Evolutionary conservation across 2,113 vertebrate species (phyloP).

Genomic region (Mesembrinibis cayennensis): DNA sequence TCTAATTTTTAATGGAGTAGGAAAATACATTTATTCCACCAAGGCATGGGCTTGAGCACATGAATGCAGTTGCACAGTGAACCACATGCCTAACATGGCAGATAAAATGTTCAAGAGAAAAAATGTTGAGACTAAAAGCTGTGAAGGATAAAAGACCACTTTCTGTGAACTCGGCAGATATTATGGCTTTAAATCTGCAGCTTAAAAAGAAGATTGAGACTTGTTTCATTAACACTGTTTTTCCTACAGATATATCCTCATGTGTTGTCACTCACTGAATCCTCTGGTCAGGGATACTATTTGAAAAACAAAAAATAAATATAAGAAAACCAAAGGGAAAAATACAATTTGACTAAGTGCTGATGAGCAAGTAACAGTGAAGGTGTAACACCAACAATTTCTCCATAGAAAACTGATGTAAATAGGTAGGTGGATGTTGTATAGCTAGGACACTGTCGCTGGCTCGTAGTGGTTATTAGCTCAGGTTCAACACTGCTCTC

Average conservation of each 20-base stretch:
- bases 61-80: conserved; percentile 64
- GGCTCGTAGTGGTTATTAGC: conserved; percentile 56
- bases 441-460: conserved; percentile 53
- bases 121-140: conserved; percentile 29
- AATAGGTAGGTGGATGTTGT: background rate
- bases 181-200: conserved; percentile 58
- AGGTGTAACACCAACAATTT: conserved; percentile 19
- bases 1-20: conserved; percentile 52
- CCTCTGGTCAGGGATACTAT: background rate
- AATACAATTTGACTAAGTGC: background rate
- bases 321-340: background rate
- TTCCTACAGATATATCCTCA: background rate
- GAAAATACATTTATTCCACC: conserved; percentile 61
- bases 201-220: background rate
- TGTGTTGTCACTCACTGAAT: background rate
- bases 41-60: conserved; percentile 53
- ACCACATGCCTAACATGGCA: conserved; percentile 36
- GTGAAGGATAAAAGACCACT: background rate
- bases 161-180: background rate
- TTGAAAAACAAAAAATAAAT: background rate
- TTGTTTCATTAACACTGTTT: background rate
- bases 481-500: conserved; percentile 60
- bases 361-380: conserved; percentile 21
- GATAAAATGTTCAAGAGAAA: conserved; percentile 49
- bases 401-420: background rate